Evolutionary conservation across 2,113 vertebrate genomes (phyloP).

Genomic region (Odocoileus virginianus): DNA sequence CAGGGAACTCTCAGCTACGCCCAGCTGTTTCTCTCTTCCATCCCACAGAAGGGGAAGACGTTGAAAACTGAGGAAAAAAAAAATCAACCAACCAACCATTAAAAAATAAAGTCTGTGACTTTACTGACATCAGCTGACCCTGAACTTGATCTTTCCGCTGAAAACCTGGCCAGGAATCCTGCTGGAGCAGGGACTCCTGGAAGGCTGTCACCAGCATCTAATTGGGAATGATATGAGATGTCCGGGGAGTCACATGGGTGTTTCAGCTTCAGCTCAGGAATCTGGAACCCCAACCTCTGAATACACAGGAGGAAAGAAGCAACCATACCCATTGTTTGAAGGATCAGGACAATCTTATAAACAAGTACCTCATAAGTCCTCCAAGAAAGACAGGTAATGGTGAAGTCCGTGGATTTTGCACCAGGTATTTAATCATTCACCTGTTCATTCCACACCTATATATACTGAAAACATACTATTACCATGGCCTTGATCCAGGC

Average conservation of each 20-base stretch:
- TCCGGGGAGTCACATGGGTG: background rate
- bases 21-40: background rate
- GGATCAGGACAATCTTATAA: background rate
- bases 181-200: background rate
- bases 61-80: background rate
- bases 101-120: background rate
- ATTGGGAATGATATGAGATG: fast-evolving
- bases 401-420: background rate
- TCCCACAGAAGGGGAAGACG: background rate
- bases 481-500: background rate
- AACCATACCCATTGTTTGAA: no score
- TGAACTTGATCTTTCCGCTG: background rate
- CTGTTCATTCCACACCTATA: background rate
- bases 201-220: background rate
- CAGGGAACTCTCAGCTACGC: background rate
- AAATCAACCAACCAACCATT: background rate
- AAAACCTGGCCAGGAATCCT: background rate
- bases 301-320: background rate
- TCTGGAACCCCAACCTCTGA: background rate
- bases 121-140: background rate
- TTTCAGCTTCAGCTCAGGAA: background rate
- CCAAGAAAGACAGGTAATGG: background rate
- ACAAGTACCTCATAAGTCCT: background rate
- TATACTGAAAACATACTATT: background rate
- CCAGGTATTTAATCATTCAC: background rate